Evolutionary conservation across 2,888 invertebrate genomes (phyloP).

Genomic region (Xestia xanthographa): DNA sequence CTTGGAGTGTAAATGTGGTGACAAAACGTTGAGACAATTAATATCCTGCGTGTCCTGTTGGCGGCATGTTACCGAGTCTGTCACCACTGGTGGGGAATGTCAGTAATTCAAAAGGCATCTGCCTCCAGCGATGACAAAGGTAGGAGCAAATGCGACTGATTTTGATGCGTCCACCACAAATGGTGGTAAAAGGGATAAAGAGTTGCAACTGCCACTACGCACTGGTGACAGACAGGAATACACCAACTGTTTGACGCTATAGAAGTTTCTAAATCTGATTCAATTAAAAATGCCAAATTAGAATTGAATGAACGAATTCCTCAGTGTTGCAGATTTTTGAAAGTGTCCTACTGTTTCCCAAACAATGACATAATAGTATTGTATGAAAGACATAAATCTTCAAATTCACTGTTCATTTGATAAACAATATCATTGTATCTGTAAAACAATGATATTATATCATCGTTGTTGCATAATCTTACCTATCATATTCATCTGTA

Average conservation of each 20-base stretch:
- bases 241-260: neutral
- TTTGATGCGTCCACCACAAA: no score
- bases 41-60: neutral
- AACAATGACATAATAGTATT: neutral
- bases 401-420: neutral
- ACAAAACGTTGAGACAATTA: neutral
- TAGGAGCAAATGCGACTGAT: no score
- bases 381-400: neutral
- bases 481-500: no score
- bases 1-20: neutral
- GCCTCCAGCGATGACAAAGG: no score
- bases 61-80: neutral
- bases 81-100: no score
- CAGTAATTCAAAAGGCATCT: no score
- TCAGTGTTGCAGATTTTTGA: no score
- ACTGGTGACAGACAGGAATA: no score
- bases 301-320: no score
- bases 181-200: no score
- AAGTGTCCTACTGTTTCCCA: neutral
- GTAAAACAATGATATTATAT: neutral
- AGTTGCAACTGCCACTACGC: no score
- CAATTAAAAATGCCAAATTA: neutral
- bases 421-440: conserved; percentile 5
- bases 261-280: neutral
- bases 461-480: no score